These are phyloP conservation scores for Galbula dea DNA, from an alignment of 2,113 vertebrate species.

Conservation along the genomic window DNA sequence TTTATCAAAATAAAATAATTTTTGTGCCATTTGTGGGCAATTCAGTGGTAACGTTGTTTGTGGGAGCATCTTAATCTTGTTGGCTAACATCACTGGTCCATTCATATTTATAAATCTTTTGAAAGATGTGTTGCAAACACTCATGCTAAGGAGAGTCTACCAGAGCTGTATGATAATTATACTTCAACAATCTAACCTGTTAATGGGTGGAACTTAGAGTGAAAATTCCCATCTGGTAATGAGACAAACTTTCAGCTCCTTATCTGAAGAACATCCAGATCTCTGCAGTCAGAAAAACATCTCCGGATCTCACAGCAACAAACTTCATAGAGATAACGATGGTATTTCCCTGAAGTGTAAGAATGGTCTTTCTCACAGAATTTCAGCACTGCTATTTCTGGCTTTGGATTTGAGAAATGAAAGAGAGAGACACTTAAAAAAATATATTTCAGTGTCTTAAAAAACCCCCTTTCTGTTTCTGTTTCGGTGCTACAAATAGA, in stretches of 20 bases:
- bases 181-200: background rate
- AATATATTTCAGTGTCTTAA: background rate
- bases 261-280: slow-evolving; percentile 23
- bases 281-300: slow-evolving; percentile 19
- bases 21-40: background rate
- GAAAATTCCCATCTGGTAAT: slow-evolving; percentile 15
- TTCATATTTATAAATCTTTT: background rate
- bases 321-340: background rate
- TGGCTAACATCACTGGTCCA: background rate
- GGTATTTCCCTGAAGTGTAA: slow-evolving; percentile 1
- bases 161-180: background rate
- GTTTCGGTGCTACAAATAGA: background rate
- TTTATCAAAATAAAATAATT: slow-evolving; percentile 14
- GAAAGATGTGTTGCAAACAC: background rate
- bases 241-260: slow-evolving; percentile 7
- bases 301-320: background rate
- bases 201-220: background rate
- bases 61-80: background rate
- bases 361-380: background rate
- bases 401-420: background rate
- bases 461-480: background rate
- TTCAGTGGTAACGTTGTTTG: background rate
- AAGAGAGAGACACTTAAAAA: background rate
- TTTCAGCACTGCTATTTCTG: slow-evolving; percentile 6
- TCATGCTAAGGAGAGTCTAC: background rate